Percentiles rank a stretch among this genome's conserved stretches.
Conservation (phyloP, 2,797 vertebrate species). For the Pipistrellus pipistrellus region DNA sequence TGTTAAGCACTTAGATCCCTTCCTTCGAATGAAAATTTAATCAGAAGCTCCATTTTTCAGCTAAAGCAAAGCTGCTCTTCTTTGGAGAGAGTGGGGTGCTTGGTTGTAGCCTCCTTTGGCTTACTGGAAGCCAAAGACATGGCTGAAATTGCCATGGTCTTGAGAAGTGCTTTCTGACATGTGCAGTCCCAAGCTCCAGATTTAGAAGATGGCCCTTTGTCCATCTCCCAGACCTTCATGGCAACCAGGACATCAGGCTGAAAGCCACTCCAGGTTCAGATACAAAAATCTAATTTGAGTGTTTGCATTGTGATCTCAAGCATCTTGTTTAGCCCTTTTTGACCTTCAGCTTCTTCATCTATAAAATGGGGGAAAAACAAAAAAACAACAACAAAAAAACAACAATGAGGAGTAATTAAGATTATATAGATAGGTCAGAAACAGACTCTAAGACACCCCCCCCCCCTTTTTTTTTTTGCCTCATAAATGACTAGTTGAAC, state of each 20-base stretch:
- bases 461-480: not conserved
- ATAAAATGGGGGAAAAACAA: not conserved
- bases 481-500: not conserved
- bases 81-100: not conserved
- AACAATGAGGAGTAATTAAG: not conserved
- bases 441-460: not conserved
- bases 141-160: not conserved
- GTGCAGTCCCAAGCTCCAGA: not conserved
- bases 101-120: too few relatives aligned
- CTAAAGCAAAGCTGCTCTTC: not conserved
- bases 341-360: not conserved
- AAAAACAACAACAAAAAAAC: too few relatives aligned
- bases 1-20: not conserved
- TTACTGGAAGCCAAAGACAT: too few relatives aligned
- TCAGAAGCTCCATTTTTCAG: not conserved
- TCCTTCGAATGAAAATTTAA: conserved; percentile 17
- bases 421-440: not conserved
- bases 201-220: not conserved
- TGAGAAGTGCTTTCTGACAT: not conserved
- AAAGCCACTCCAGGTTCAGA: not conserved
- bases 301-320: not conserved
- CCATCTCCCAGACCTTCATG: not conserved
- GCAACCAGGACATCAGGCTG: not conserved
- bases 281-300: not conserved
- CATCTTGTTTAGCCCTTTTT: not conserved